Evolutionary conservation across 2,113 vertebrate genomes (phyloP).

Genomic region (Nymphicus hollandicus): DNA sequence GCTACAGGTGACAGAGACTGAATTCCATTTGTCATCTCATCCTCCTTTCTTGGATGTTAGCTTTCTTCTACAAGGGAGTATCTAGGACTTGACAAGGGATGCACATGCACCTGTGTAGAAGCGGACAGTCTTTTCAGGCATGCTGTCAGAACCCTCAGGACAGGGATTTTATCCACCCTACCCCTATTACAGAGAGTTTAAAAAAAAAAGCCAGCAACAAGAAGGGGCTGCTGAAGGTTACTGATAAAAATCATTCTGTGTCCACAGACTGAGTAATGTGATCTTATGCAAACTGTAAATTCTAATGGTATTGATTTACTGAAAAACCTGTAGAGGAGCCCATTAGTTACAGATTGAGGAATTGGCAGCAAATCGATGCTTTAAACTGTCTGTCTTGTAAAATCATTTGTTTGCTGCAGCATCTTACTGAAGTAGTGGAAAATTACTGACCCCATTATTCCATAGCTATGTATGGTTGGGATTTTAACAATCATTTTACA

Average conservation of each 20-base stretch:
- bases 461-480: not conserved
- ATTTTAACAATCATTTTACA: not conserved
- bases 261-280: not conserved
- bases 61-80: not conserved
- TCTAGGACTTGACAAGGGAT: not conserved
- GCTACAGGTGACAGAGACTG: not conserved
- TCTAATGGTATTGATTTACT: slow-evolving; percentile 8
- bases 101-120: not conserved
- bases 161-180: not conserved
- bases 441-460: slow-evolving; percentile 11
- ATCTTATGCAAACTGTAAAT: slow-evolving; percentile 26
- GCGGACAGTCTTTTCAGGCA: not conserved
- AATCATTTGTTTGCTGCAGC: slow-evolving; percentile 5
- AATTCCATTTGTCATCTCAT: not conserved
- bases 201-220: not conserved
- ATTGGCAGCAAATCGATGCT: slow-evolving; percentile 33
- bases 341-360: slow-evolving; percentile 29
- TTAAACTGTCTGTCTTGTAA: not conserved
- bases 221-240: not conserved
- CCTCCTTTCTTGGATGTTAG: slow-evolving; percentile 27
- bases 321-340: slow-evolving; percentile 14
- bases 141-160: not conserved
- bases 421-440: not conserved
- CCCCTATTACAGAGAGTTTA: not conserved
- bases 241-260: not conserved